Evolutionary conservation across 2,797 vertebrate genomes (phyloP).

Genomic region (Leptatherina wallacei): DNA sequence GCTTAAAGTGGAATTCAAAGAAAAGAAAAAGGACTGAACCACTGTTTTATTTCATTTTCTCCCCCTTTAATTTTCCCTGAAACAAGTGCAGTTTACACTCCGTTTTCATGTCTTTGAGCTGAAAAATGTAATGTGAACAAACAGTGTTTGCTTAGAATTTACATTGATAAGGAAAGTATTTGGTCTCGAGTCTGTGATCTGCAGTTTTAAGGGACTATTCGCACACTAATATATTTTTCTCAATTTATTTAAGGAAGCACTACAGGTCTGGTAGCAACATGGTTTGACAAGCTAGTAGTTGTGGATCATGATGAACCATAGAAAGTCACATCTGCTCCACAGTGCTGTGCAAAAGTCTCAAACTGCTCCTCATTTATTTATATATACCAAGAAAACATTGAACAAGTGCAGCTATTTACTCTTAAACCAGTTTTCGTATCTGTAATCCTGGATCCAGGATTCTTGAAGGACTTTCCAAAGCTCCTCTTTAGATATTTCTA

Average conservation of each 20-base stretch:
- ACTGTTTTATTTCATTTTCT: background rate
- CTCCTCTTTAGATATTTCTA: background rate
- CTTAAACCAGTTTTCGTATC: background rate
- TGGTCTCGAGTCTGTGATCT: background rate
- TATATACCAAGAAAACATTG: background rate
- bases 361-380: background rate
- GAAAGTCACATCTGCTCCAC: background rate
- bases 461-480: background rate
- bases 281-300: background rate
- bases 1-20: background rate
- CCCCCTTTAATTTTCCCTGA: background rate
- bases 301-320: background rate
- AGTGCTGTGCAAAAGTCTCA: background rate
- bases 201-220: constrained; percentile 4
- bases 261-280: background rate
- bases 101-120: background rate
- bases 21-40: background rate
- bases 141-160: background rate
- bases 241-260: background rate
- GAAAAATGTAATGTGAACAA: background rate
- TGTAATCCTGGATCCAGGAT: background rate
- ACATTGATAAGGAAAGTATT: constrained; percentile 22
- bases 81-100: constrained; percentile 14
- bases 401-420: background rate
- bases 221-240: constrained; percentile 2